Conservation (phyloP, 2,113 vertebrate species). For the Podilymbus podiceps region DNA sequence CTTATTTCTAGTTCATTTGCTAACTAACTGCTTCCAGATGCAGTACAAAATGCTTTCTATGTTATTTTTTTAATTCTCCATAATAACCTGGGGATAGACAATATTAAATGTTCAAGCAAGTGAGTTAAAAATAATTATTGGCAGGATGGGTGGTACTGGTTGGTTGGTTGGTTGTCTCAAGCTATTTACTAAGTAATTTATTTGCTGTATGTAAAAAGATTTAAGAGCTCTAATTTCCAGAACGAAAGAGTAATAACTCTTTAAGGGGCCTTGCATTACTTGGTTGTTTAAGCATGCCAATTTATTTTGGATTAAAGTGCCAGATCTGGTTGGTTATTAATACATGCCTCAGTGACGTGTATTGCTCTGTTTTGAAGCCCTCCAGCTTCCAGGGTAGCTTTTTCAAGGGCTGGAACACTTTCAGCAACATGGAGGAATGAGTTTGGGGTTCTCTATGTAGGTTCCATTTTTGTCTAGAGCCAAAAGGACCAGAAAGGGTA, state of each 20-base stretch:
- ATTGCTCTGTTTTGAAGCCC: background rate
- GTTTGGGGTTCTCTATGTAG: background rate
- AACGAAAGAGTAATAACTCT: background rate
- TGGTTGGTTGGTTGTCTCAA: conserved; percentile 14
- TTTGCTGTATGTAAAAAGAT: background rate
- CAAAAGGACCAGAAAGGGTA: background rate
- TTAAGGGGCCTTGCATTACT: background rate
- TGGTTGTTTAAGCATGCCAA: background rate
- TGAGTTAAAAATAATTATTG: background rate
- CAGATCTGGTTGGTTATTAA: background rate
- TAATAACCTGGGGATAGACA: background rate
- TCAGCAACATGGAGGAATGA: background rate
- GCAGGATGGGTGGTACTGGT: background rate
- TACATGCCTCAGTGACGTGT: background rate
- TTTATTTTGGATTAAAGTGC: background rate
- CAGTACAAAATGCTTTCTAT: conserved; percentile 5
- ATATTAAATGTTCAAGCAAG: conserved; percentile 6
- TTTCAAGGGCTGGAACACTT: background rate
- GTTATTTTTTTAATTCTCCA: background rate
- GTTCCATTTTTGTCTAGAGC: background rate
- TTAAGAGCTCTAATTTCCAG: conserved; percentile 17
- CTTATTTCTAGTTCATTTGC: conserved; percentile 48
- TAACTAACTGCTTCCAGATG: conserved; percentile 55
- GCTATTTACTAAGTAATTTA: conserved; percentile 39
- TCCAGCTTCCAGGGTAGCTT: background rate